Evolutionary conservation across 2,888 invertebrate species (phyloP), one percentile per base, ranked within the genome.

Genomic region (Anthophora plumipes): DNA sequence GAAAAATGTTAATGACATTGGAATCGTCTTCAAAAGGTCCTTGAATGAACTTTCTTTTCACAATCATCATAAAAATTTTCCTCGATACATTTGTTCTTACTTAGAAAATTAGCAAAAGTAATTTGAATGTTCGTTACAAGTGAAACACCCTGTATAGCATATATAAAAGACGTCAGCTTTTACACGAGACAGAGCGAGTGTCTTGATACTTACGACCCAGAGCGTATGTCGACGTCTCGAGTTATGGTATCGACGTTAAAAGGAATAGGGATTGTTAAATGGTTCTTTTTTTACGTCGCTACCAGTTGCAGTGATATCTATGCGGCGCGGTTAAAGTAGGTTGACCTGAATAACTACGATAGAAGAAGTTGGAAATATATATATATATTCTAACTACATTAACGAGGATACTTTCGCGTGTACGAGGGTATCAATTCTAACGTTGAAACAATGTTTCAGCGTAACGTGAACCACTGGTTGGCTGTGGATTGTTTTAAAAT

Each of bases 361-460:
- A 14, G 1, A 37, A 50, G 11, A 50, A 50, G n/a, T 6, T 6
- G 37, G 9, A 37, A 7, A 4, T 37, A 1, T 22, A 52, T 39
- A 66, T 52, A 52, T 22, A 6, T 31, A 4, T 48, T 63, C n/a
- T 41, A 63, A 31, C 31, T n/a, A 63, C 25, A 63, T 63, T 48
- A 63, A 48, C 63, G 14, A 39, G 64, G 17, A 52, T 11, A 52
- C 14, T 39, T 22, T 66, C 37, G n/a, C 37, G n/a, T 11, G 12
- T 55, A 25, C 12, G 9, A 46, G 43, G 14, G 12, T 8, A 57
- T 57, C n/a, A n/a, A 46, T 46, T 20, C 4, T 14, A 6, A 4
- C 17, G 3, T 0, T 8, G 6, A 20, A 37, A 59, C 59, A 48
- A 48, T 48, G 59, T 68, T 68, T 55, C 31, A 31, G 12, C n/a